A percentile compares a stretch with the other conserved stretches of the same genome.
Conservation (phyloP, 2,113 vertebrate species). For the Sapajus apella region DNA sequence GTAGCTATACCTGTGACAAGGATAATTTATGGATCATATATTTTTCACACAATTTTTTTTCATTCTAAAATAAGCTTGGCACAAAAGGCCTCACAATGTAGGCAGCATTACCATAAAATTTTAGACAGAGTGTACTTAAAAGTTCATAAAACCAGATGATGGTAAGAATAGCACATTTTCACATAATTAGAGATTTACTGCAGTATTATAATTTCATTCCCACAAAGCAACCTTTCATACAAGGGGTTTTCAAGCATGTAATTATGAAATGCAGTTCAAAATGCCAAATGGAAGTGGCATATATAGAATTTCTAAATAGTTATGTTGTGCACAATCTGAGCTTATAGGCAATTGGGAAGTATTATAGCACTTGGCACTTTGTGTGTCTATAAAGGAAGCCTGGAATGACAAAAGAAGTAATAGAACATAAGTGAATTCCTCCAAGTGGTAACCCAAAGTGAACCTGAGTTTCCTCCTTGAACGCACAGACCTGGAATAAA, state of each 20-base stretch:
- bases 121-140: conserved; percentile 36
- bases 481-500: rapidly evolving
- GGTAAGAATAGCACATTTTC: conserved; percentile 42
- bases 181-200: conserved; percentile 60
- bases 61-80: neutral
- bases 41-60: conserved; percentile 21
- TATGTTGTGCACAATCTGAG: neutral
- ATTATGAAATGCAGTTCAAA: conserved; percentile 36
- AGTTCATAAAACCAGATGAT: neutral
- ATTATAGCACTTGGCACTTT: rapidly evolving
- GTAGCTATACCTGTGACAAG: neutral
- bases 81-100: neutral
- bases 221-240: neutral
- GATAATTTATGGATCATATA: neutral
- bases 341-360: neutral
- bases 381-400: neutral
- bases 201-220: conserved; percentile 49
- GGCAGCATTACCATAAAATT: neutral
- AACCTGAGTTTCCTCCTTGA: rapidly evolving
- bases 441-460: rapidly evolving
- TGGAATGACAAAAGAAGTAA: neutral
- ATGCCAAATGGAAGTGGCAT: neutral
- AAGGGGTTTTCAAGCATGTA: neutral
- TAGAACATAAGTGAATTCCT: neutral
- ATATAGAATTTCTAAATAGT: conserved; percentile 19